Conservation (phyloP, 2,888 invertebrate species). For the Patella ulyssiponensis region DNA sequence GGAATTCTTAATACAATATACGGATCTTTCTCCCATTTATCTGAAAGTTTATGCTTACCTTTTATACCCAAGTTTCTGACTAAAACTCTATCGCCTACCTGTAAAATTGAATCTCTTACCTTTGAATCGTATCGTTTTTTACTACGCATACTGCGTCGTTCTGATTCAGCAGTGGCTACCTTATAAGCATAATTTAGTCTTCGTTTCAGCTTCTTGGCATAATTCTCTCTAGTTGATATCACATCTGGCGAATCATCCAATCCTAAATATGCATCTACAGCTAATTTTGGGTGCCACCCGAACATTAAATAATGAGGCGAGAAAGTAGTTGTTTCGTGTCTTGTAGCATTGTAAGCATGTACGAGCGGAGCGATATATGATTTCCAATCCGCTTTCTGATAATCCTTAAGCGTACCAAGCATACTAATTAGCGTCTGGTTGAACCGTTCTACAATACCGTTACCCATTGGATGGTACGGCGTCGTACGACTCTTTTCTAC, state of each 20-base stretch:
- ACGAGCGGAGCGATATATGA: neutral
- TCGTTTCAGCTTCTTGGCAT: neutral
- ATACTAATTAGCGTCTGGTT: neutral
- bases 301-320: neutral
- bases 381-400: neutral
- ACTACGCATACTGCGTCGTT: neutral
- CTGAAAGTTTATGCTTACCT: conserved; percentile 17
- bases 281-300: neutral
- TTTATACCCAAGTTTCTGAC: neutral
- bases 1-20: neutral
- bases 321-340: neutral
- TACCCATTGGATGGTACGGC: neutral
- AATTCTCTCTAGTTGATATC: neutral
- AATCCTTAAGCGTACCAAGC: neutral
- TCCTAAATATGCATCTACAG: neutral
- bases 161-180: neutral
- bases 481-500: neutral
- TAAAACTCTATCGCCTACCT: neutral
- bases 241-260: neutral
- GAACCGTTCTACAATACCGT: neutral
- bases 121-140: neutral
- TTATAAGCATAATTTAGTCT: neutral
- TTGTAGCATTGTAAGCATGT: neutral
- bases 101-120: neutral
- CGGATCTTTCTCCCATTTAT: conserved; percentile 27